A percentile compares a stretch with the other conserved stretches of the same genome.
Evolutionary conservation across 2,797 vertebrate genomes (phyloP).

Genomic region (Vultur gryphus): DNA sequence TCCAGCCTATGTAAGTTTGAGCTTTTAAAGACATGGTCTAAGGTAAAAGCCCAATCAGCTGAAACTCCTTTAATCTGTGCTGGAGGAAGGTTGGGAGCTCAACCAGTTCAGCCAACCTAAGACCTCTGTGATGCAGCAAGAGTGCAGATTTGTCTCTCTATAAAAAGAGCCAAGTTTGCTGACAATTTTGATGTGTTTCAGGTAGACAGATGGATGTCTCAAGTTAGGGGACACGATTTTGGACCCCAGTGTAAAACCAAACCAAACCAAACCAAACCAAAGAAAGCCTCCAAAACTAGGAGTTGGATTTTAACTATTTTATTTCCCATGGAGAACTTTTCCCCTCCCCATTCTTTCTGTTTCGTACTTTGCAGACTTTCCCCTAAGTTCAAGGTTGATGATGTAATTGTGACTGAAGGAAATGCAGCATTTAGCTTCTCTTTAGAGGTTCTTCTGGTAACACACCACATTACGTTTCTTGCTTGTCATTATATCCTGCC

Average conservation of each 20-base stretch:
- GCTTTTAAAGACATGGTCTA: not conserved
- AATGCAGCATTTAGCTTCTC: not conserved
- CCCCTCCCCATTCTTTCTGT: not conserved
- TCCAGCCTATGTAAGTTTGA: not conserved
- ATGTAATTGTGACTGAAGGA: not conserved
- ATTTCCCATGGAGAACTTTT: not conserved
- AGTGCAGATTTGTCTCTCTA: not conserved
- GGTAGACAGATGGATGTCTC: not conserved
- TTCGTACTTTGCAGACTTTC: not conserved
- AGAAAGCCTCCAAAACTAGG: rapidly evolving
- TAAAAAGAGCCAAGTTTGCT: not conserved
- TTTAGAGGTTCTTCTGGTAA: not conserved
- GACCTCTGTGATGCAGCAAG: not conserved
- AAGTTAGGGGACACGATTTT: not conserved
- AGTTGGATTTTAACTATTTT: not conserved
- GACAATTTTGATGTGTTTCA: not conserved
- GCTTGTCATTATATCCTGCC: not conserved
- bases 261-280: not conserved
- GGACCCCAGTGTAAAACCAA: not conserved
- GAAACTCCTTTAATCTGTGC: not conserved
- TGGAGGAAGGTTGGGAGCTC: not conserved
- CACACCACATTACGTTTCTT: not conserved
- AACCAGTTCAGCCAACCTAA: not conserved
- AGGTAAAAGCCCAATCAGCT: not conserved
- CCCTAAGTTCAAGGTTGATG: not conserved